Base-by-base conservation (phyloP, 2,113 vertebrate species). In the Ictidomys tridecemlineatus region DNA sequence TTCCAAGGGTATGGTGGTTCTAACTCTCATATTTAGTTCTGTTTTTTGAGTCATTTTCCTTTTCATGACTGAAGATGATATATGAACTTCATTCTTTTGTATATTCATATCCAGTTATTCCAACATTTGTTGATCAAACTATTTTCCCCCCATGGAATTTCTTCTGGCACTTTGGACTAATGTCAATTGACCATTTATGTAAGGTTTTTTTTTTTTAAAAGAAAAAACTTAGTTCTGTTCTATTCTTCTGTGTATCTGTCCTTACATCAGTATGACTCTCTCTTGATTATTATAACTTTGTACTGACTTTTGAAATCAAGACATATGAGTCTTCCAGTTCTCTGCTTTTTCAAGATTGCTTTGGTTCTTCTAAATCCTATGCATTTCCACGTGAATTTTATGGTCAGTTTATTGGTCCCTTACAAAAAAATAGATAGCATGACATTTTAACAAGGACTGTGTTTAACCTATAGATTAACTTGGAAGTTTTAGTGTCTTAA, bases 331-430 rank as follows among this genome's bases (percentile, higher is more conserved):
- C 8, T 26, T 69, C 37, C 37, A 56, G 45, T 24, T 61, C 17
- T 74, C 13, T 92, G 73, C 6, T 70, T 69, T 84, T 26, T 18
- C 24, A 84, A 76, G 69, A 51, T 39, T 77, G 4, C 70, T 83
- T 69, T 63, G 8, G 7, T 13, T 95, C 39, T 91, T 92, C n/a
- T 79, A 30, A 30, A 74, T 83, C 12, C 3, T 69, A 76, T 42
- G 30, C 26, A 61, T 95, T 76, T 84, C 22, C 22, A 92, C 8
- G 42, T 93, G 30, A 76, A 89, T 70, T 84, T 70, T 89, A 70
- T 10, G 26, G 51, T 39, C 3, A 28, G 2, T 12, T 72, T 70
- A 10, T 53, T 51, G 58, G 32, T 63, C 67, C 73, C 39, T 61
- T 34, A 28, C 37, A 42, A 26, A 8, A 16, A 70, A 61, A 34